Evolutionary conservation across 2,113 vertebrate species (phyloP), one percentile per base, ranked within the genome.

Genomic region (Microtus oregoni): DNA sequence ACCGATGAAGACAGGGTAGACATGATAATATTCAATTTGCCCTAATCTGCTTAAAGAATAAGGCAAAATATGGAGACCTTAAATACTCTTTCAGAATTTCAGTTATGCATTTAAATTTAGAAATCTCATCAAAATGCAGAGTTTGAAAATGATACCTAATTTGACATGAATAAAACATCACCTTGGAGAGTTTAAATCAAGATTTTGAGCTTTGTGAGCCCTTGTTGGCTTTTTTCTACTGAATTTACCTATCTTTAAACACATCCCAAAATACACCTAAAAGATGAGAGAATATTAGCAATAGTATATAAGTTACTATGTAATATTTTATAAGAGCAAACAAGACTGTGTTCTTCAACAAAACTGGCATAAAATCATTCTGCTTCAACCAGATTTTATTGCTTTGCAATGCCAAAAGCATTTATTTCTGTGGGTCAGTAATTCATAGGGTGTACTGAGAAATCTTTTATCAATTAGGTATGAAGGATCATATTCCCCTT

Each of bases 71-170:
- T 93, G 68, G 91, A 97, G 94, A 96, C 76, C 94, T 83, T 96
- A 96, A 98, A 97, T 96, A 90, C 26, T 55, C 96, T 98, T 96
- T 90, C 93, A 96, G 97, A 96, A 90, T 91, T 96, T 44, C 67
- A 97, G 91, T 78, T 95, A 97, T 90, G 96, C 78, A 93, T 98
- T 98, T 70, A 86, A 93, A 96, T 96, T 86, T 78, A 76, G 75
- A 90, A 86, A 95, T 96, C 95, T 97, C 98, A 98, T 98, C 97
- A 96, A 97, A 97, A 98, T 96, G 87, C 94, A 97, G 93, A 89
- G 76, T 97, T 98, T 98, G 96, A 97, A 97, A 98, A 97, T 92
- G 77, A 90, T 92, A 97, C 97, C 96, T 96, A 97, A 98, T 98
- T 98, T 98, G 87, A 89, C 89, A 96, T 96, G 94, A 95, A 94